Conservation (phyloP, 2,113 vertebrate genomes). For the Marcusenius ussheri region DNA sequence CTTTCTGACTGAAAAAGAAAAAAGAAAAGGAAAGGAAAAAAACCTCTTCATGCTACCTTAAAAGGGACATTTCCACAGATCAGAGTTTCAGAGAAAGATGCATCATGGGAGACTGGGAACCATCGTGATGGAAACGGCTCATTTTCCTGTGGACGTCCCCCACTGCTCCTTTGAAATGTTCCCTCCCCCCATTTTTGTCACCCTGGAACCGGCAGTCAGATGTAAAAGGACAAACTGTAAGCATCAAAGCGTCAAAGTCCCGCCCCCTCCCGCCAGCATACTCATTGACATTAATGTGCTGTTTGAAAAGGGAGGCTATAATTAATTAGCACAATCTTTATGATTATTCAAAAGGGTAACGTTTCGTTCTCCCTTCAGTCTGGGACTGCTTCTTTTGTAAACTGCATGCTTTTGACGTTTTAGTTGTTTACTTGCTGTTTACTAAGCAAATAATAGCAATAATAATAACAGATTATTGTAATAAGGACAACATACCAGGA, state of each 20-base stretch:
- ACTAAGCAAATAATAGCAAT: conserved; percentile 18
- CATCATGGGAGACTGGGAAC: neutral
- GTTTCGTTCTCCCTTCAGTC: conserved; percentile 34
- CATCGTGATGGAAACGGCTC: neutral
- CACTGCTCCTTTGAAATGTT: neutral
- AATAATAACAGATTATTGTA: neutral
- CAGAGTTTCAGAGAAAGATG: neutral
- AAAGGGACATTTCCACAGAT: neutral
- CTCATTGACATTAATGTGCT: conserved; percentile 57
- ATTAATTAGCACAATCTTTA: conserved; percentile 47
- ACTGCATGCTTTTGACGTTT: conserved; percentile 43
- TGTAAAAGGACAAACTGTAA: neutral
- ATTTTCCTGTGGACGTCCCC: neutral
- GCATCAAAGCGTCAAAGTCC: conserved; percentile 11
- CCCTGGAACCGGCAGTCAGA: neutral
- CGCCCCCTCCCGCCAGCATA: neutral
- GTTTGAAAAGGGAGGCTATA: conserved; percentile 46
- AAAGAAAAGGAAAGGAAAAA: neutral
- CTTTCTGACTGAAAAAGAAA: neutral
- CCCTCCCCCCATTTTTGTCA: neutral
- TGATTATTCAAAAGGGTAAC: conserved; percentile 40
- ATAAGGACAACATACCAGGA: conserved; percentile 15
- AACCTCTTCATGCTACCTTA: neutral
- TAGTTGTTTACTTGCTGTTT: conserved; percentile 44
- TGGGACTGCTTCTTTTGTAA: conserved; percentile 19